Conservation (phyloP, 2,888 invertebrate genomes). For the Escarpia spicata region DNA sequence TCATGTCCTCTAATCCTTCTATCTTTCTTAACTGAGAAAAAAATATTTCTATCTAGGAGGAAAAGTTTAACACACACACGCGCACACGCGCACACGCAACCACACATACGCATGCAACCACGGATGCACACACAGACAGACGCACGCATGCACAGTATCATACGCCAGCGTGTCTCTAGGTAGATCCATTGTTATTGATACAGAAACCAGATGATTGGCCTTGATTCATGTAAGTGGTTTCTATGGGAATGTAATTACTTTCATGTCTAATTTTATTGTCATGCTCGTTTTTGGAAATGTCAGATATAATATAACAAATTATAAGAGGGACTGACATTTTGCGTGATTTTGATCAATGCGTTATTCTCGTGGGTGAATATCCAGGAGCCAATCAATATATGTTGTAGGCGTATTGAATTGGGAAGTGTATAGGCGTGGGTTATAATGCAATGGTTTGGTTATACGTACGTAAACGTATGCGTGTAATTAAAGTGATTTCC, state of each 20-base stretch:
- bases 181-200: neutral
- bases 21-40: no score
- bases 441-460: no score
- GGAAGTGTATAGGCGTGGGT: no score
- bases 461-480: no score
- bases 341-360: neutral
- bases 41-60: no score
- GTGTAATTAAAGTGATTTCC: no score
- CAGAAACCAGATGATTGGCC: neutral
- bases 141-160: neutral
- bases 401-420: neutral
- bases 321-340: neutral
- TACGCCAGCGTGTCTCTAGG: neutral
- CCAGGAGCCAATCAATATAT: neutral
- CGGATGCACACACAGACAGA: no score
- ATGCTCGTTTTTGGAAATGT: neutral
- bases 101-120: no score
- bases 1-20: no score
- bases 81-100: no score
- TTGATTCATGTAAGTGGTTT: neutral
- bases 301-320: neutral
- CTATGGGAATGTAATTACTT: neutral
- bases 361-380: neutral
- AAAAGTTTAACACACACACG: no score
- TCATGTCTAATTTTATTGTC: neutral